A percentile compares a stretch with the other conserved stretches of the same genome.
phyloP scores from a whole-genome alignment of 2,888 invertebrate genomes.

The Drosophila rubida region DNA sequence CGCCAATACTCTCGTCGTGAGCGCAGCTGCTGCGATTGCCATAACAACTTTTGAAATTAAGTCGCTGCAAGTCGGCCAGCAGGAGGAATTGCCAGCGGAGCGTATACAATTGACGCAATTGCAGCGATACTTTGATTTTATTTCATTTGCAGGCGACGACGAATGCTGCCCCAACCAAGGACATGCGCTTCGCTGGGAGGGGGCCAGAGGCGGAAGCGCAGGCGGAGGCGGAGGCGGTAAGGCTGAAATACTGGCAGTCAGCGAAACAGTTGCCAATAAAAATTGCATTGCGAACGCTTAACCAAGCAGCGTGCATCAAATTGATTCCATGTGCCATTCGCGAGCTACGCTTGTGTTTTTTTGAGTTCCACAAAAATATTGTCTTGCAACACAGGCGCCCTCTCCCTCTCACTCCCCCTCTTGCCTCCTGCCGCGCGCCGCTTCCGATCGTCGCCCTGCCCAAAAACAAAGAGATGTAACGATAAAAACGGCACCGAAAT shows the following conservation, averaged over 20 bases:
- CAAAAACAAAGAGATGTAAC: slow-evolving; percentile 19
- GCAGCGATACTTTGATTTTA: slow-evolving; percentile 79
- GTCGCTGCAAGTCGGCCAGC: slow-evolving; percentile 56
- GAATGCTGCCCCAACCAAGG: slow-evolving; percentile 38
- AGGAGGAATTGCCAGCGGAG: no score
- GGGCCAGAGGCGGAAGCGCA: no score
- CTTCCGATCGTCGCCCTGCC: not conserved
- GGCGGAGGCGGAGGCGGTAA: not conserved
- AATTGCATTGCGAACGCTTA: slow-evolving; percentile 80
- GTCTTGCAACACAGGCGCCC: slow-evolving; percentile 58
- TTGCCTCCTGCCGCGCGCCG: no score
- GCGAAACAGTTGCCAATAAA: slow-evolving; percentile 77
- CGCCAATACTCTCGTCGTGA: slow-evolving; percentile 3
- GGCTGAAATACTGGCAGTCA: slow-evolving; percentile 25
- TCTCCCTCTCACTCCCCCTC: no score
- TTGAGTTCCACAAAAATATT: slow-evolving; percentile 71
- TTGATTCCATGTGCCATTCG: slow-evolving; percentile 70
- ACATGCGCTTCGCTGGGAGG: no score
- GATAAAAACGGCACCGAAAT: slow-evolving; percentile 53
- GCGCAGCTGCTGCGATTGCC: slow-evolving; percentile 72
- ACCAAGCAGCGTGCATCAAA: slow-evolving; percentile 79
- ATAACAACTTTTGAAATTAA: slow-evolving; percentile 79
- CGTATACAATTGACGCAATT: slow-evolving; percentile 79
- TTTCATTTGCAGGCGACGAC: slow-evolving; percentile 70
- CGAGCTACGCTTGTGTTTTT: no score